Base-by-base conservation (phyloP, 2,797 vertebrate genomes). In the Falco novaeseelandiae region DNA sequence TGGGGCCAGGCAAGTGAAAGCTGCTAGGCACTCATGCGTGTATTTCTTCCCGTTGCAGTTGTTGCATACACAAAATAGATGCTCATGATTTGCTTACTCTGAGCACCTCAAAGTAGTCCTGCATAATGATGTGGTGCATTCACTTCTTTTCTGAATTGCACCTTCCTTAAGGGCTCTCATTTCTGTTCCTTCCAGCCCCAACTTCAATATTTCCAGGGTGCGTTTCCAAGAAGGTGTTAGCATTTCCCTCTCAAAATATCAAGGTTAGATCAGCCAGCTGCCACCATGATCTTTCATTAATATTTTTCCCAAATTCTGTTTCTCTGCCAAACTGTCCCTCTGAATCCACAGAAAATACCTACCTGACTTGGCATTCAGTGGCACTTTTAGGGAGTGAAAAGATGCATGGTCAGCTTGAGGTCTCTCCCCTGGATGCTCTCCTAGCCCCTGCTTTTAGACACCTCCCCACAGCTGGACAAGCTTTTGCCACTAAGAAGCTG, bases 21-120 rank as follows among this genome's bases (percentile, higher is more conserved):
- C 51, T 46, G 44, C 55, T 25, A 16, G 38, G 34, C 44, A 14
- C 3, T 3, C 32, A 14, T 6, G 11, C 1, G 1, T 30, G 2
- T 18, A 14, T 93, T 69, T 32, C 18, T 73, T 36, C 29, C 26
- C 25, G 26, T 34, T 22, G 30, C 34, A 34, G 32, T 12, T 19
- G 8, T 26, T 48, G 30, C 57, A 59, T 25, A 22, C 21, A 46
- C 61, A 49, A 32, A 80, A 62, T 27, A 38, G 2, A 51, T 21
- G 25, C 67, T 80, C 15, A 2, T 23, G 29, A 65, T 38, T 70
- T 81, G 16, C 63, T 81, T 71, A 66, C 38, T 54, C 38, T 1
- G 2, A 54, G 27, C 12, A 16, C 57, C 6, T 1, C 54, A 80
- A 84, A 29, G 49, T 2, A 46, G n/a, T 21, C 18, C 61, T 62